Conservation (phyloP, 2,888 invertebrate species). For the Cataglyphis livida region DNA sequence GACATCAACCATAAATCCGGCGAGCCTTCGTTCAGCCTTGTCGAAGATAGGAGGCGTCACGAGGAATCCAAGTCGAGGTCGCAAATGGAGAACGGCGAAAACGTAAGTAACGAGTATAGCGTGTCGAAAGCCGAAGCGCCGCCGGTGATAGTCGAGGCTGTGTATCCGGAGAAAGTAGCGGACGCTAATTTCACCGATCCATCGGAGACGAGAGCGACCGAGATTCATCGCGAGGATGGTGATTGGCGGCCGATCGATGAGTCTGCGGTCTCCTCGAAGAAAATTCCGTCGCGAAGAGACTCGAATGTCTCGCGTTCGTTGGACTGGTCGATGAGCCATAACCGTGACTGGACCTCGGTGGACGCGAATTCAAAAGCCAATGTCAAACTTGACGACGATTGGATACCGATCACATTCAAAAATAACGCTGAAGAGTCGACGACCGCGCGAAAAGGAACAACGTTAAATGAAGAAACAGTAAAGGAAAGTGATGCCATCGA, state of each 20-base stretch:
- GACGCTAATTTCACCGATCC: not conserved
- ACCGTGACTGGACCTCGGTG: slow-evolving; percentile 67
- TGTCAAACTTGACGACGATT: slow-evolving; percentile 78
- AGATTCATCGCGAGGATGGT: slow-evolving; percentile 24
- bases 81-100: not conserved
- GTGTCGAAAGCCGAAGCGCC: not conserved
- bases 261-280: not conserved
- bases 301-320: slow-evolving; percentile 63
- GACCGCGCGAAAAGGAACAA: not conserved
- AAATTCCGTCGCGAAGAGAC: slow-evolving; percentile 25
- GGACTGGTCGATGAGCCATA: slow-evolving; percentile 74
- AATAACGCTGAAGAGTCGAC: slow-evolving; percentile 12
- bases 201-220: not conserved
- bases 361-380: slow-evolving; percentile 58
- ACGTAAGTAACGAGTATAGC: not conserved
- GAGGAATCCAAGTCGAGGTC: not conserved
- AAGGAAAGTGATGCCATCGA: not conserved
- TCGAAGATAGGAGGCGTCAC: slow-evolving; percentile 4
- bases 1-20: not conserved
- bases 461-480: slow-evolving; percentile 2
- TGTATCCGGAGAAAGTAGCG: slow-evolving; percentile 37
- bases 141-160: slow-evolving; percentile 49
- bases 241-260: slow-evolving; percentile 76
- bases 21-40: not conserved
- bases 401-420: slow-evolving; percentile 76